A percentile compares a stretch with the other conserved stretches of the same genome.
Conservation (phyloP, 2,113 vertebrate genomes). For the Sitta europaea region DNA sequence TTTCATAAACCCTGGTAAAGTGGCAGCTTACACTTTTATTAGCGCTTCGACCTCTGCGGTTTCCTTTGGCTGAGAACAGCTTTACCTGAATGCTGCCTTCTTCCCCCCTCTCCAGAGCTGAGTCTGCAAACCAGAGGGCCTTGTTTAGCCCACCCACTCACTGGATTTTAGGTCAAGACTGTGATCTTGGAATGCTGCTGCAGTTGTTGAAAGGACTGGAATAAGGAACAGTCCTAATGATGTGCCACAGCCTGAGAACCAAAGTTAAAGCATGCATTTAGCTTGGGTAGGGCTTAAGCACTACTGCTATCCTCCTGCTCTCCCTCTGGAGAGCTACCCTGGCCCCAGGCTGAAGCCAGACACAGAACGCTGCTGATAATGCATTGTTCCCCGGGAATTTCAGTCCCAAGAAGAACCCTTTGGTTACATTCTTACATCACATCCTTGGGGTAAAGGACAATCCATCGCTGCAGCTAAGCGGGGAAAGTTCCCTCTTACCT, state of each 20-base stretch:
- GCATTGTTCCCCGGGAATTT: not conserved
- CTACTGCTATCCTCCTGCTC: not conserved
- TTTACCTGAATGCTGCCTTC: not conserved
- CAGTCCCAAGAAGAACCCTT: not conserved
- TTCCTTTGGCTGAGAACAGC: not conserved
- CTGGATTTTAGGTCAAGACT: not conserved
- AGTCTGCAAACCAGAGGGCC: not conserved
- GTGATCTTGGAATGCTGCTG: not conserved
- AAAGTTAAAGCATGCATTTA: not conserved
- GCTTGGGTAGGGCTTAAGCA: not conserved
- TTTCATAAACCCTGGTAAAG: not conserved
- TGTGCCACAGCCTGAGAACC: not conserved
- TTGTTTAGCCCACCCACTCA: not conserved
- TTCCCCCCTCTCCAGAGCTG: not conserved
- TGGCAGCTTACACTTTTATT: not conserved
- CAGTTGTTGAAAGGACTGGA: not conserved
- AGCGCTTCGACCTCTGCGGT: not conserved
- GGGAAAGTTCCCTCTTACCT: not conserved
- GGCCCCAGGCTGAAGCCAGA: not conserved
- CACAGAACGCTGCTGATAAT: not conserved
- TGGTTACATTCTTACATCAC: not conserved
- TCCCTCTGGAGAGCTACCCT: not conserved
- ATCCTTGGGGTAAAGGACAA: not conserved
- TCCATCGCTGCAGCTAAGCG: not conserved
- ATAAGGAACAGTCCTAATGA: not conserved